Percentiles rank a stretch among this genome's conserved stretches.
phyloP scores from a whole-genome alignment of 2,888 invertebrate species.

The Xestia rhomboidea region DNA sequence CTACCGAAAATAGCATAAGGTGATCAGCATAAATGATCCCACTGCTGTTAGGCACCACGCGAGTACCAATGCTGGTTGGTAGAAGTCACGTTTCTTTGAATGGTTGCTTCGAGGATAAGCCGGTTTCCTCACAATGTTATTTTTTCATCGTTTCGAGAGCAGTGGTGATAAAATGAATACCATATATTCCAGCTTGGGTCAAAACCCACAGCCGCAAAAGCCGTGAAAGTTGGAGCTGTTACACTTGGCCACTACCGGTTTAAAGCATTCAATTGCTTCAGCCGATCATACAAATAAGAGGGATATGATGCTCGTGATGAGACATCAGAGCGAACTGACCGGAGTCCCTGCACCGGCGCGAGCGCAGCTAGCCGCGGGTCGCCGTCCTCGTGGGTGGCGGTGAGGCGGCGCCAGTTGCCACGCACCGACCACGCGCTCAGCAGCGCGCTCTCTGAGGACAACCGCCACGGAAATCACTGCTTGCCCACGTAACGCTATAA shows the following conservation, averaged over 20 bases:
- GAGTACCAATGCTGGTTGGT: background rate
- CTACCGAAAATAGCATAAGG: too few relatives aligned
- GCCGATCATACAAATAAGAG: background rate
- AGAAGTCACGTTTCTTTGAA: background rate
- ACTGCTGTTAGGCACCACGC: background rate
- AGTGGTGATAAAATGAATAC: background rate
- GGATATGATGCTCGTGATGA: background rate
- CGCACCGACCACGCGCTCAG: conserved; percentile 78
- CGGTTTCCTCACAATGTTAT: background rate
- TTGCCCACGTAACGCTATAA: background rate
- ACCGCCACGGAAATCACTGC: background rate
- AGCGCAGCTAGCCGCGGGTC: conserved; percentile 76
- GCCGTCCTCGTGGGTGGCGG: conserved; percentile 70
- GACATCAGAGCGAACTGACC: conserved; percentile 65
- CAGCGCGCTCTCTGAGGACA: conserved; percentile 55
- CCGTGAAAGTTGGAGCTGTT: background rate
- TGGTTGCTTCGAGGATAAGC: background rate
- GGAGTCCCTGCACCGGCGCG: conserved; percentile 76
- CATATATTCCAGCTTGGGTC: background rate
- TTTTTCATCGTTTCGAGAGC: background rate
- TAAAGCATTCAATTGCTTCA: background rate
- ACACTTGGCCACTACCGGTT: background rate
- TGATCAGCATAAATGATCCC: background rate
- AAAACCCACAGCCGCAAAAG: background rate
- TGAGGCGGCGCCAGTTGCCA: conserved; percentile 78